Evolutionary conservation across 1,140 invertebrate genomes (phyloP), one percentile per base, ranked within the genome.

Genomic region (Bombyx mandarina): DNA sequence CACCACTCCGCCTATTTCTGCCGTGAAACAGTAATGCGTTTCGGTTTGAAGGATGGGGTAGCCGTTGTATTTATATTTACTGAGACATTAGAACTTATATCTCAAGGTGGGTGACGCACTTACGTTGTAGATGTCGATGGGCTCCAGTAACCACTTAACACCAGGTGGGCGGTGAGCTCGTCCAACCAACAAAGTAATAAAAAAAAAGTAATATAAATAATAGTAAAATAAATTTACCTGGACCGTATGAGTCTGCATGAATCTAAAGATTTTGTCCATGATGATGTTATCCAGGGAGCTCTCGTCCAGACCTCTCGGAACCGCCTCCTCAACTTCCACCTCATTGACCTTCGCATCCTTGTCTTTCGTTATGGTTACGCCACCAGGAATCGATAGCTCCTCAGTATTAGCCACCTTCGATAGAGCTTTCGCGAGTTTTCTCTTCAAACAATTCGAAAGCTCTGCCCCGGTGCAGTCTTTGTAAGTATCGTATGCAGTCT

Each of bases 181-280:
- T 5, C 1, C 12, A 18, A 18, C 12, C 12, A 18, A 0, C 12
- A 0, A 18, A 18, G 12, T 18, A 18, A 18, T 18, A 18, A 18
- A 18, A 18, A 18, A 18, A 18, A 18, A 18, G 12, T 18, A 18
- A 18, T 18, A 18, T 35, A 35, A 5, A 1, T 35, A 35, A 35
- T 3, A 35, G 26, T 35, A 54, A 54, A 26, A 8, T 46, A 8
- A 6, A 63, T 66, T 84, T 88, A 94, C 91, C 88, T 95, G 93
- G 53, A 96, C 79, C 18, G 93, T 94, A 78, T 94, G 93, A 63
- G 91, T 91, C 75, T 92, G 90, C 76, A 96, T 90, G 77, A 95
- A 94, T 66, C 89, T 90, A 50, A 92, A 76, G 54, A 95, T 85
- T 71, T 92, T 94, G 70, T 94, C 92, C 63, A 93, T 75, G 66